Base-by-base conservation (phyloP, 2,797 vertebrate species). In the Aplochiton taeniatus region DNA sequence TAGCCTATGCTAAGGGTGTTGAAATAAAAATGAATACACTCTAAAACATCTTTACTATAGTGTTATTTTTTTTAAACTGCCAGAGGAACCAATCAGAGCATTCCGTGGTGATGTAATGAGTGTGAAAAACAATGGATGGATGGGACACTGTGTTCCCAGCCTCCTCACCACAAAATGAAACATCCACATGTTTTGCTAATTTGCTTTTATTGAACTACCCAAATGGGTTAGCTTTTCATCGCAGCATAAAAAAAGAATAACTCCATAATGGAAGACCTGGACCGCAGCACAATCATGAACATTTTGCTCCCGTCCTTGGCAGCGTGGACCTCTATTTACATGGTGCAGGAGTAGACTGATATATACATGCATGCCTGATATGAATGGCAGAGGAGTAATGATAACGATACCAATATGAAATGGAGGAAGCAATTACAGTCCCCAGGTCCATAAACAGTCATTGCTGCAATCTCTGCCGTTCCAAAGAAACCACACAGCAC, bases 361-460 rank as follows among this genome's bases (percentile, higher is more conserved):
- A 81, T 83, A 87, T 91, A 31, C 31, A 87, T 90, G 79, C 85
- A 80, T 75, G 80, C 80, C 82, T 66, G 73, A 74, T 79, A 57
- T 61, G 84, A 89, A 83, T 80, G 83, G 65, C 73, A 83, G 75
- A 78, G 87, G 66, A 74, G 83, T 88, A 85, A 83, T 80, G 75
- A 79, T 87, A 79, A 85, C 90, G 82, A 88, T 88, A 78, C 76
- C 78, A 65, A 90, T 85, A 80, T 83, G 76, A 86, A 82, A 66
- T 72, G 83, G 73, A 85, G 48, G 58, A 89, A 88, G 76, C 75
- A 75, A 86, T 90, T 89, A 80, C 78, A 83, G 53, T 71, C 83
- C 72, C 79, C 54, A 56, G 82, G 85, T 83, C 83, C 82, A 82
- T 82, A 82, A 85, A 88, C 86, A 85, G 80, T 75, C 66, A 78